A percentile compares a stretch with the other conserved stretches of the same genome.
Evolutionary conservation across 1,140 invertebrate genomes (phyloP).

Genomic region (Lamellibrachia luymesi): DNA sequence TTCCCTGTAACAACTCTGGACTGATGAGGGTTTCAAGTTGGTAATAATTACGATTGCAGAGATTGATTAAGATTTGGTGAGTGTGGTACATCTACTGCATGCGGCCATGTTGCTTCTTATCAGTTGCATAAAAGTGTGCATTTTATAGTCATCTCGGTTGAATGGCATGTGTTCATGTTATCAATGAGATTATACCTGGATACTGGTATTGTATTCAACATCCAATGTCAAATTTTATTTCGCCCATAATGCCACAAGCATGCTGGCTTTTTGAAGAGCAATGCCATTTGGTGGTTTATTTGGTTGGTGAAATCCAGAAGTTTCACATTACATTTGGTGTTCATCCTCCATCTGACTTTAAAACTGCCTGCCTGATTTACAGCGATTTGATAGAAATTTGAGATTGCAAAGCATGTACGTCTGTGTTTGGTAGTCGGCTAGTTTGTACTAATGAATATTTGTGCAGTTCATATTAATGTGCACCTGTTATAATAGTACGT

Average conservation of each 20-base stretch:
- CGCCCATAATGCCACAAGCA: not conserved
- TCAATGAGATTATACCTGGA: not conserved
- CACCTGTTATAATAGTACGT: not conserved
- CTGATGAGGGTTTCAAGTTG: not conserved
- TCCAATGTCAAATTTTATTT: not conserved
- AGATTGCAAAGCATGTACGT: not conserved
- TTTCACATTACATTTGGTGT: not conserved
- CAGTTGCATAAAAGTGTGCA: not conserved
- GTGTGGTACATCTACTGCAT: not conserved
- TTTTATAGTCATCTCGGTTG: not conserved
- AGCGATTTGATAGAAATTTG: no score
- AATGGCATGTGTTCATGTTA: not conserved
- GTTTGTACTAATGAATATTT: not conserved
- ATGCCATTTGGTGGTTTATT: not conserved
- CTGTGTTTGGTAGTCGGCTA: not conserved
- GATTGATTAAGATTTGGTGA: not conserved
- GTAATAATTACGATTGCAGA: constrained; percentile 9
- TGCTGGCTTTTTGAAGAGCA: not conserved
- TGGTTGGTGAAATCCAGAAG: not conserved
- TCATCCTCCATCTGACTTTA: not conserved
- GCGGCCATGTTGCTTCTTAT: not conserved
- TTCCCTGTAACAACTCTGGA: not conserved
- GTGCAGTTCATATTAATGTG: not conserved
- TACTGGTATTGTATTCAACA: not conserved
- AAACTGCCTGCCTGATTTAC: not conserved